phyloP scores from a whole-genome alignment of 2,113 vertebrate species.

The Cephalopholis sonnerati region DNA sequence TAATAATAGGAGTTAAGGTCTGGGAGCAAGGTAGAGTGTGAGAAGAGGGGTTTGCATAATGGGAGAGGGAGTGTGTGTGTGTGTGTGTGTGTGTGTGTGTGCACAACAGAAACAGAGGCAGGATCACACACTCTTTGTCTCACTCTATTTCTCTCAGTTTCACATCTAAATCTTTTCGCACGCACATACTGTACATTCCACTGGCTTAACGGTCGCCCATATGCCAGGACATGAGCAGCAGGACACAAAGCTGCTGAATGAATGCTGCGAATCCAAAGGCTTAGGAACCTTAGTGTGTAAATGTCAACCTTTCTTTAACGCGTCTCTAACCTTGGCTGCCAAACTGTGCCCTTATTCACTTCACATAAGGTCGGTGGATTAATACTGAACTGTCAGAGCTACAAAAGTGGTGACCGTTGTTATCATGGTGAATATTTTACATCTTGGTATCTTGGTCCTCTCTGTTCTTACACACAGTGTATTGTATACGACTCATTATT shows the following conservation, averaged over 20 bases:
- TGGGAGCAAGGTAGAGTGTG: conserved; percentile 36
- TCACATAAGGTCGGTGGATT: conserved; percentile 20
- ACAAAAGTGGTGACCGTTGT: background rate
- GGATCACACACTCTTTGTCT: conserved; percentile 28
- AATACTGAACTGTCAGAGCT: background rate
- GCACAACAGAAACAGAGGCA: background rate
- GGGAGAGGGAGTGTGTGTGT: conserved; percentile 22
- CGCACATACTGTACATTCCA: conserved; percentile 9
- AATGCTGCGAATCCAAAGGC: conserved; percentile 54
- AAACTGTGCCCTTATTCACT: conserved; percentile 29
- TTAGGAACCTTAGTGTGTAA: conserved; percentile 38
- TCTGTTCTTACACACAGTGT: background rate
- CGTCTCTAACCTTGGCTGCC: conserved; percentile 46
- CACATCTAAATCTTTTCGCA: conserved; percentile 12
- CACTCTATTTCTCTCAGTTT: conserved; percentile 30
- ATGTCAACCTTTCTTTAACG: conserved; percentile 59
- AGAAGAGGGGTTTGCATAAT: conserved; percentile 63
- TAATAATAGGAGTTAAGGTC: conserved; percentile 60
- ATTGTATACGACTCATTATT: background rate
- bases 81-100: background rate
- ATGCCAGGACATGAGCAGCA: conserved; percentile 34
- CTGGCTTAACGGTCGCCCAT: conserved; percentile 30
- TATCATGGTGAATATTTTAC: background rate
- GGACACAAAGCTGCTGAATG: conserved; percentile 36
- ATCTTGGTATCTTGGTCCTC: background rate